Evolutionary conservation across 2,797 vertebrate species (phyloP).

Genomic region (Octomys mimax): DNA sequence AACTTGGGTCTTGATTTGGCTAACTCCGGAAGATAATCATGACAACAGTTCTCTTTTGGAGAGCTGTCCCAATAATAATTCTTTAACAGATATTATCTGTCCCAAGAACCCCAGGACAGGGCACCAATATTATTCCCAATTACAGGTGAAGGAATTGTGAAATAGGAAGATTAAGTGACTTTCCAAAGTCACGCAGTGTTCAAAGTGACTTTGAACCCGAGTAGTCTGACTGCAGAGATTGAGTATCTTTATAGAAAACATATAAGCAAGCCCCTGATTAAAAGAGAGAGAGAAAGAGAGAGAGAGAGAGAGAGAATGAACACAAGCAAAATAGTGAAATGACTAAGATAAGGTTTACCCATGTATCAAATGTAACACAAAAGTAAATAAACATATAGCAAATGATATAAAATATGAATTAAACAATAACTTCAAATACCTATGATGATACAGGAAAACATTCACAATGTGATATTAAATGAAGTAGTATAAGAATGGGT

Average conservation of each 20-base stretch:
- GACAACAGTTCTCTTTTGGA: neutral
- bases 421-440: neutral
- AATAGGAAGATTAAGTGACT: conserved; percentile 40
- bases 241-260: conserved; percentile 5
- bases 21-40: neutral
- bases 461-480: neutral
- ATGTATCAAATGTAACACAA: neutral
- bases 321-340: neutral
- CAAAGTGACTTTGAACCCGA: conserved; percentile 28
- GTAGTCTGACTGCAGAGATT: neutral
- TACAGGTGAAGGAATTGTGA: conserved; percentile 12
- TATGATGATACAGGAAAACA: neutral
- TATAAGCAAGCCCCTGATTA: neutral
- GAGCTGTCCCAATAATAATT: neutral
- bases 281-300: neutral
- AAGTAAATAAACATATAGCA: neutral
- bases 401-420: neutral
- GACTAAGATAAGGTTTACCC: conserved; percentile 14
- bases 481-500: neutral
- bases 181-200: neutral
- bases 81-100: neutral
- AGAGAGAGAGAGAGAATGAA: neutral
- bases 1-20: conserved; percentile 13
- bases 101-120: conserved; percentile 6
- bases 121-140: neutral